Evolutionary conservation across 2,113 vertebrate genomes (phyloP).

Genomic region (Microcebus griseorufus): DNA sequence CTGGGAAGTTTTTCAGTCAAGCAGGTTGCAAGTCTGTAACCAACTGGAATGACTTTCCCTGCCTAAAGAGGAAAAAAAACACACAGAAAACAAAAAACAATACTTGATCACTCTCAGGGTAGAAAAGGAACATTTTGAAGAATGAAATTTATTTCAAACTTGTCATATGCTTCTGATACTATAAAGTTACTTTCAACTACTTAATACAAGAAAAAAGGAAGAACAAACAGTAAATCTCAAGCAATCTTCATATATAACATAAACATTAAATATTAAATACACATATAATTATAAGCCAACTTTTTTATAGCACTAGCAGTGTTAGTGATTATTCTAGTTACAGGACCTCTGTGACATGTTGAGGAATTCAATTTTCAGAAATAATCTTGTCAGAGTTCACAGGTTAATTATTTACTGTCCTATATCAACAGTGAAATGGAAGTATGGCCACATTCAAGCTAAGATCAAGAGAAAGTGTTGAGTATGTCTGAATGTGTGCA

Average conservation of each 20-base stretch:
- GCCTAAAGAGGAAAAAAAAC: slow-evolving; percentile 80
- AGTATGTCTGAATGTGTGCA: neutral
- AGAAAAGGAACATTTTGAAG: slow-evolving; percentile 1
- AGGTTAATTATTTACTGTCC: neutral
- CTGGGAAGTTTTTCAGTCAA: slow-evolving; percentile 84
- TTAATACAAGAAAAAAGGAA: neutral
- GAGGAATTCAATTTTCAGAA: neutral
- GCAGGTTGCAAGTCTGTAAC: slow-evolving; percentile 79
- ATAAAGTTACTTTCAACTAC: neutral
- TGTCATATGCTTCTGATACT: neutral
- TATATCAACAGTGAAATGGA: neutral
- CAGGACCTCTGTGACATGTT: neutral
- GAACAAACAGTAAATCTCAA: neutral
- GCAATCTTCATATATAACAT: neutral
- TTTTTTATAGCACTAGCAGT: neutral
- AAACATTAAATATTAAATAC: neutral
- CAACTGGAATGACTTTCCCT: slow-evolving; percentile 84
- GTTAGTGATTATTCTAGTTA: neutral
- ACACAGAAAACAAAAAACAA: neutral
- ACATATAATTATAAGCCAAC: neutral
- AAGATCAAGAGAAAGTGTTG: neutral
- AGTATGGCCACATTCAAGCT: neutral
- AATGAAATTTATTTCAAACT: slow-evolving; percentile 26
- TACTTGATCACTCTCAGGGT: neutral
- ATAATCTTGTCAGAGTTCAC: neutral